These are phyloP conservation scores for Chanos chanos DNA, from an alignment of 2,797 vertebrate genomes.

Conservation along the genomic window DNA sequence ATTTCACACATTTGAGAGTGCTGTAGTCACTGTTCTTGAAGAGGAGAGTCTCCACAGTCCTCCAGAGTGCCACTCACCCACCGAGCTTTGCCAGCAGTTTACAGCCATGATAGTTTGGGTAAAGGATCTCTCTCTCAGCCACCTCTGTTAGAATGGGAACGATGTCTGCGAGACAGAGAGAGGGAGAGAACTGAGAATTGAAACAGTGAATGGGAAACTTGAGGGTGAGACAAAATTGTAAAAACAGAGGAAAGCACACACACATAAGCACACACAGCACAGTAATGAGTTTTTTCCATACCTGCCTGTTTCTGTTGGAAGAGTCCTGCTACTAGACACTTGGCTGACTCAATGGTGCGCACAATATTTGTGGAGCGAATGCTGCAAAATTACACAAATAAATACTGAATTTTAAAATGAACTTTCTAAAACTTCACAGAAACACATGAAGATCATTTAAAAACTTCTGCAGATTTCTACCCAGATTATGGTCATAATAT, in stretches of 20 bases:
- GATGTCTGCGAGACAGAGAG: slow-evolving; percentile 59
- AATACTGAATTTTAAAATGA: slow-evolving; percentile 37
- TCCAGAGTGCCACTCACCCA: slow-evolving; percentile 66
- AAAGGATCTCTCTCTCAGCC: slow-evolving; percentile 83
- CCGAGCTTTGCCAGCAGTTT: slow-evolving; percentile 69
- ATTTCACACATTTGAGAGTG: too few relatives aligned
- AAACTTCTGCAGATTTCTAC: too few relatives aligned
- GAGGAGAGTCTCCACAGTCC: too few relatives aligned
- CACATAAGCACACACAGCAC: neutral
- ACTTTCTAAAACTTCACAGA: too few relatives aligned
- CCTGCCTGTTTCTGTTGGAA: slow-evolving; percentile 87
- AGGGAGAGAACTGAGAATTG: slow-evolving; percentile 1
- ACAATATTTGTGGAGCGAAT: slow-evolving; percentile 90
- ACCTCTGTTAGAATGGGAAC: slow-evolving; percentile 79
- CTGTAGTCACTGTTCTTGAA: too few relatives aligned
- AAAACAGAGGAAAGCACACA: neutral
- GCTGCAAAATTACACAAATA: slow-evolving; percentile 60
- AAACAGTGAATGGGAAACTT: slow-evolving; percentile 4
- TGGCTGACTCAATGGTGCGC: slow-evolving; percentile 92
- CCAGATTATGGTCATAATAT: too few relatives aligned
- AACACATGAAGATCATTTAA: neutral
- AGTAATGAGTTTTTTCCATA: slow-evolving; percentile 44
- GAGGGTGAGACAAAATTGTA: neutral
- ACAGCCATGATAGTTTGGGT: slow-evolving; percentile 87
- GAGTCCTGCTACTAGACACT: slow-evolving; percentile 88